Conservation (phyloP, 2,113 vertebrate species). For the Platycercus adscitus region DNA sequence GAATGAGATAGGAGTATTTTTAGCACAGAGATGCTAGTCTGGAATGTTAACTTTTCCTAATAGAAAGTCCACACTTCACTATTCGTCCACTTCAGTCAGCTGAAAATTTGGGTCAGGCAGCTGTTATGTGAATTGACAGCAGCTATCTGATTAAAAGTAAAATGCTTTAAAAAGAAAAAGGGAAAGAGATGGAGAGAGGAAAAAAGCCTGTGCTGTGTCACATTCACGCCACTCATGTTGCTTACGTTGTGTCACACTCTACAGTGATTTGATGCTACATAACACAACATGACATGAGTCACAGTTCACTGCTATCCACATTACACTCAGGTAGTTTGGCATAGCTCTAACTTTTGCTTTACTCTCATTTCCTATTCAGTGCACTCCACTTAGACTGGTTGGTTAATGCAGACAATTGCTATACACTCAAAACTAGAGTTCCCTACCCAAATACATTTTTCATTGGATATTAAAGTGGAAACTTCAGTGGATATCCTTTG, state of each 20-base stretch:
- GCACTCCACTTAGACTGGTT: constrained; percentile 49
- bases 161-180: constrained; percentile 47
- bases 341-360: constrained; percentile 39
- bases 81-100: constrained; percentile 67
- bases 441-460: constrained; percentile 60
- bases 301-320: constrained; percentile 54
- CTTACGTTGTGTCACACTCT: constrained; percentile 56
- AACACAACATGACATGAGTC: constrained; percentile 57
- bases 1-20: neutral
- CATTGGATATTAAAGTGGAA: constrained; percentile 50
- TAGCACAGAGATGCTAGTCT: neutral
- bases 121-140: constrained; percentile 73
- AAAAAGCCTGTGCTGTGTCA: constrained; percentile 71
- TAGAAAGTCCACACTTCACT: constrained; percentile 55
- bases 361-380: constrained; percentile 64
- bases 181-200: neutral
- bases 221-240: constrained; percentile 67
- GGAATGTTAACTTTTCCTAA: constrained; percentile 62
- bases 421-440: constrained; percentile 53
- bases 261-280: constrained; percentile 67
- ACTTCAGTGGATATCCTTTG: constrained; percentile 41
- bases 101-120: constrained; percentile 70
- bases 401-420: constrained; percentile 46
- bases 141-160: constrained; percentile 73
- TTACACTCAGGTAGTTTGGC: constrained; percentile 61